A percentile compares a stretch with the other conserved stretches of the same genome.
phyloP scores from a whole-genome alignment of 2,888 invertebrate species.

The Eupithecia insigniata region DNA sequence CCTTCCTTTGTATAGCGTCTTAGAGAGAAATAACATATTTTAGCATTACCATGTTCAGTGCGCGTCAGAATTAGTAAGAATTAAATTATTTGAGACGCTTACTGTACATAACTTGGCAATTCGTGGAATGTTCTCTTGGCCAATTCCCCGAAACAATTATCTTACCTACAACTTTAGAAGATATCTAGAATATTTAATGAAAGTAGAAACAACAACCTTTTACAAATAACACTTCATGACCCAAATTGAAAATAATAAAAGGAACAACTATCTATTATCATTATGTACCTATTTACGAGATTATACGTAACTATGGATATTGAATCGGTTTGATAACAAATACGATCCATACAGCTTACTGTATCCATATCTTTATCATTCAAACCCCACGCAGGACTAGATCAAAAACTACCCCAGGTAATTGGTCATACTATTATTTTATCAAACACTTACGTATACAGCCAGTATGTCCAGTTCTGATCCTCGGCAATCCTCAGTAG shows the following conservation, averaged over 20 bases:
- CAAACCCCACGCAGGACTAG: background rate
- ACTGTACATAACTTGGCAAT: background rate
- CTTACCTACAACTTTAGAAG: background rate
- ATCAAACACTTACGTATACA: conserved; percentile 55
- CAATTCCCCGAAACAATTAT: background rate
- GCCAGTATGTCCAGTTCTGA: too few relatives aligned
- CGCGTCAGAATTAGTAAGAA: too few relatives aligned
- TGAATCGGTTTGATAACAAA: background rate
- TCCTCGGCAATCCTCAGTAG: too few relatives aligned
- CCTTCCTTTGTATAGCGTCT: background rate
- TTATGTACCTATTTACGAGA: too few relatives aligned
- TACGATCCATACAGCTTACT: background rate
- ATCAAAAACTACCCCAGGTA: background rate
- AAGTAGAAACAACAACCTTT: background rate
- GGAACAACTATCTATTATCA: background rate
- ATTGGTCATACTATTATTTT: too few relatives aligned
- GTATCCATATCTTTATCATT: too few relatives aligned
- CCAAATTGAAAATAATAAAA: background rate
- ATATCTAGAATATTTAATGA: background rate
- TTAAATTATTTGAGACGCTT: too few relatives aligned
- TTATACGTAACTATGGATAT: background rate
- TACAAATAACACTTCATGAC: background rate
- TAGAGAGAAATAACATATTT: background rate
- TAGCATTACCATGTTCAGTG: too few relatives aligned
- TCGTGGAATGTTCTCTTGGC: background rate